phyloP scores from a whole-genome alignment of 1,140 invertebrate genomes.

The Drosophila murphyi region DNA sequence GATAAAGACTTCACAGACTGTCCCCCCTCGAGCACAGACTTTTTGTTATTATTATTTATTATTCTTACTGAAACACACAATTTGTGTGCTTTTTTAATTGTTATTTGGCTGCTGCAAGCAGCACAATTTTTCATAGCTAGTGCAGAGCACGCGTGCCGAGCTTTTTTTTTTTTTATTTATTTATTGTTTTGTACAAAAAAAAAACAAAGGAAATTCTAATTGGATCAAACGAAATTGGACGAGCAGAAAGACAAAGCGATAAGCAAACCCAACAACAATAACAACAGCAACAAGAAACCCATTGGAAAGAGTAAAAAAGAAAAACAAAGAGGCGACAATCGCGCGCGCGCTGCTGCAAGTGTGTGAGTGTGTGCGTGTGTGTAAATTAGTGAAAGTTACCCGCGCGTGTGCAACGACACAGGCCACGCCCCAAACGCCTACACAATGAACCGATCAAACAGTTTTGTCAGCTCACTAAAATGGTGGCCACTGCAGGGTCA shows the following conservation, averaged over 20 bases:
- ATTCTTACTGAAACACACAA: slow-evolving; percentile 8
- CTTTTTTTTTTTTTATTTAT: slow-evolving; percentile 6
- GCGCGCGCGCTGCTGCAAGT: slow-evolving; percentile 27
- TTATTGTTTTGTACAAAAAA: slow-evolving; percentile 13
- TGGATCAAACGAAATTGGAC: slow-evolving; percentile 22
- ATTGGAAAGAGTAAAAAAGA: neutral
- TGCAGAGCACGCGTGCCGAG: slow-evolving; percentile 26
- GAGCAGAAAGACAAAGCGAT: slow-evolving; percentile 10
- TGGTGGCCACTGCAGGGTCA: slow-evolving; percentile 83
- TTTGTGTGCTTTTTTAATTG: slow-evolving; percentile 12
- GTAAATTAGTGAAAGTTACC: slow-evolving; percentile 50
- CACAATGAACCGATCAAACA: slow-evolving; percentile 82
- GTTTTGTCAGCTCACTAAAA: slow-evolving; percentile 81
- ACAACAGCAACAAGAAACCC: slow-evolving; percentile 11
- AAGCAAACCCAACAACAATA: neutral
- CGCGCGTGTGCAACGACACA: slow-evolving; percentile 43
- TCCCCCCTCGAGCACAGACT: slow-evolving; percentile 19
- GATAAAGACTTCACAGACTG: slow-evolving; percentile 25
- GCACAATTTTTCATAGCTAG: slow-evolving; percentile 12
- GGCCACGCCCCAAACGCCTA: slow-evolving; percentile 33
- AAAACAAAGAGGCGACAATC: slow-evolving; percentile 19
- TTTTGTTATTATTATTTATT: slow-evolving; percentile 14
- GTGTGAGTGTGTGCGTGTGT: slow-evolving; percentile 4
- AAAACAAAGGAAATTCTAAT: slow-evolving; percentile 28
- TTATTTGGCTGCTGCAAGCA: slow-evolving; percentile 4